Conservation (phyloP, 2,888 invertebrate genomes). For the Acanthopleura granulata region DNA sequence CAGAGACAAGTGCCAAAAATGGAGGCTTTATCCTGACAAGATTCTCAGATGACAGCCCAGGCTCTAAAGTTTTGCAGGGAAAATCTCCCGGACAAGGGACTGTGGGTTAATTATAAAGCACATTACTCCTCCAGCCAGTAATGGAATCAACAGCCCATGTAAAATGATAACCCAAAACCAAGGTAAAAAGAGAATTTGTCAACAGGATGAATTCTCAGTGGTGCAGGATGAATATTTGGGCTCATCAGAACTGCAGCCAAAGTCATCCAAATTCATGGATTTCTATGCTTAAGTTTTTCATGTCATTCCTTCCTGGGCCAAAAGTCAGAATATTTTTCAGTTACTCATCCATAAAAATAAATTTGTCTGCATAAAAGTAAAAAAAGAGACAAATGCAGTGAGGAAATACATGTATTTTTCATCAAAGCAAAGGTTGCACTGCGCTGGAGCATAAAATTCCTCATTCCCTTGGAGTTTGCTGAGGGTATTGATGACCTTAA, state of each 20-base stretch:
- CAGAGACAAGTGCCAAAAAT: too few species aligned
- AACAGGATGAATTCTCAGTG: not conserved
- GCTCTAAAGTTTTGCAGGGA: too few species aligned
- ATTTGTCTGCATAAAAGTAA: not conserved
- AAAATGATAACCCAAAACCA: not conserved
- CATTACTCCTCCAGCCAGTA: not conserved
- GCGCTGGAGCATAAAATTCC: too few species aligned
- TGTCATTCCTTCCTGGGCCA: not conserved
- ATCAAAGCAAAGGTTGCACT: too few species aligned
- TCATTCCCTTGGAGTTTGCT: too few species aligned
- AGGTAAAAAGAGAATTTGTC: not conserved
- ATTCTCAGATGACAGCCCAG: too few species aligned
- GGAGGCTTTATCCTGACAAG: too few species aligned
- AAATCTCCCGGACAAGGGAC: not conserved
- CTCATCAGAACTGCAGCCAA: not conserved
- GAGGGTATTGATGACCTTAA: too few species aligned
- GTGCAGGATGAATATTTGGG: not conserved
- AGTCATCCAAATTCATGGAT: not conserved
- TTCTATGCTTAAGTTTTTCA: not conserved
- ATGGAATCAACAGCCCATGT: constrained; percentile 1
- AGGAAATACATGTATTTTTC: too few species aligned
- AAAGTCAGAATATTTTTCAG: constrained; percentile 1
- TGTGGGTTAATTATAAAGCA: not conserved
- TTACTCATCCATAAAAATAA: not conserved
- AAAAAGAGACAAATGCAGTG: too few species aligned